These are phyloP conservation scores for Diarsia mendica DNA, from an alignment of 2,888 invertebrate genomes.

Conservation along the genomic window DNA sequence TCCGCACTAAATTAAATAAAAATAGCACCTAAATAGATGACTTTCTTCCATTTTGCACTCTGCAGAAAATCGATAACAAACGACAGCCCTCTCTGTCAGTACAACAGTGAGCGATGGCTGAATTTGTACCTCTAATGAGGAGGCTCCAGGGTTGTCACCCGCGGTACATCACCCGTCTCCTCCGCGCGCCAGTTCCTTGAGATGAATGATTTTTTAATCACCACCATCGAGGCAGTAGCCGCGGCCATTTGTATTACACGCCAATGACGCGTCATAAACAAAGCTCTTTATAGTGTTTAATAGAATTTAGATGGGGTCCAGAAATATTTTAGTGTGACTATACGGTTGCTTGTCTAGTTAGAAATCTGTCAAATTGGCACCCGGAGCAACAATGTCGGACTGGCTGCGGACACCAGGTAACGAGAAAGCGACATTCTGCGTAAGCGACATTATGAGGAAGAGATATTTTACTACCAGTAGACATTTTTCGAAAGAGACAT, in stretches of 20 bases:
- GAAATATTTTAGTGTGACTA: neutral
- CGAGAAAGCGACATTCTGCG: no score
- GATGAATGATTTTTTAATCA: conserved; percentile 60
- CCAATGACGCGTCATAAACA: conserved; percentile 16
- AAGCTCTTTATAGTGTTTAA: conserved; percentile 9
- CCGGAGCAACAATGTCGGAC: neutral
- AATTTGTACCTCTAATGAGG: conserved; percentile 71
- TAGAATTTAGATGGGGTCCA: conserved; percentile 8
- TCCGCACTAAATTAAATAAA: neutral
- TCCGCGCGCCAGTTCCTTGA: conserved; percentile 15
- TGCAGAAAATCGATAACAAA: conserved; percentile 12
- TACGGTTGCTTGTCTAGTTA: neutral
- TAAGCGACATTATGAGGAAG: no score
- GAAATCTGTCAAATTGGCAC: neutral
- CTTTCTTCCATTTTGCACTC: neutral
- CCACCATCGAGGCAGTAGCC: conserved; percentile 27
- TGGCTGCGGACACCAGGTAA: neutral
- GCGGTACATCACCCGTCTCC: conserved; percentile 31
- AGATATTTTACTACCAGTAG: no score
- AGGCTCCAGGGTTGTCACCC: conserved; percentile 58
- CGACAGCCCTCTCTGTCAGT: conserved; percentile 26
- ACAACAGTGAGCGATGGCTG: conserved; percentile 63
- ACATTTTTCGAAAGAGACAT: no score
- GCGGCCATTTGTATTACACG: conserved; percentile 38
- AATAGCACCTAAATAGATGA: neutral